These are phyloP conservation scores for Heliconius hewitsoni DNA, from an alignment of 1,140 invertebrate genomes.

Conservation along the genomic window DNA sequence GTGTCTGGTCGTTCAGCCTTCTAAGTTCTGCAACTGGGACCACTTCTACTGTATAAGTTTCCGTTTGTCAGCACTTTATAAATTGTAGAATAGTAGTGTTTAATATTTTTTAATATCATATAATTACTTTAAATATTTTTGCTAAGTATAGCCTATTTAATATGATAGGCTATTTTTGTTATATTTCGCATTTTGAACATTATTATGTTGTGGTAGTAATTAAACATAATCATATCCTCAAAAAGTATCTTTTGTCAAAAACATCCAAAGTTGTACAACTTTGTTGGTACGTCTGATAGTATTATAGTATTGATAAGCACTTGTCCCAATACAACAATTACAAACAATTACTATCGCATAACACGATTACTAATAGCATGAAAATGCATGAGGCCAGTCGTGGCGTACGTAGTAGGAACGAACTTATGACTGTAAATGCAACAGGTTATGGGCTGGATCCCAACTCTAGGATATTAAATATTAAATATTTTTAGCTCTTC, in stretches of 20 bases:
- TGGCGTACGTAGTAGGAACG: too few species aligned
- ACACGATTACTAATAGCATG: neutral
- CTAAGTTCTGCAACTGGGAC: constrained; percentile 4
- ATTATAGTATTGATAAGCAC: neutral
- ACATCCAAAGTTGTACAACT: too few species aligned
- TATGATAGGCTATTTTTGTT: neutral
- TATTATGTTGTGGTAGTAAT: too few species aligned
- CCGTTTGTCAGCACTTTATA: neutral
- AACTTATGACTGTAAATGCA: too few species aligned
- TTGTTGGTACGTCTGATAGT: too few species aligned
- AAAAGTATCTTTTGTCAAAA: too few species aligned
- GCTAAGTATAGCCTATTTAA: neutral
- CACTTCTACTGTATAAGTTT: constrained; percentile 9
- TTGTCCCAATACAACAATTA: neutral
- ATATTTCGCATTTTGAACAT: too few species aligned
- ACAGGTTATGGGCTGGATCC: too few species aligned
- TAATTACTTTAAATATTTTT: neutral
- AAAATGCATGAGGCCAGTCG: neutral
- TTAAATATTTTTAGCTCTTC: too few species aligned
- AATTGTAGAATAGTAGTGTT: neutral
- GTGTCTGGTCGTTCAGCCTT: neutral
- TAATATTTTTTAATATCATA: neutral
- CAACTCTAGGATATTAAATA: too few species aligned
- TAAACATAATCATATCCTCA: too few species aligned
- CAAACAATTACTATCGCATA: neutral